Percentiles rank a stretch among this genome's conserved stretches.
These are phyloP conservation scores for Tenrec ecaudatus DNA, from an alignment of 2,113 vertebrate species.

Conservation along the genomic window DNA sequence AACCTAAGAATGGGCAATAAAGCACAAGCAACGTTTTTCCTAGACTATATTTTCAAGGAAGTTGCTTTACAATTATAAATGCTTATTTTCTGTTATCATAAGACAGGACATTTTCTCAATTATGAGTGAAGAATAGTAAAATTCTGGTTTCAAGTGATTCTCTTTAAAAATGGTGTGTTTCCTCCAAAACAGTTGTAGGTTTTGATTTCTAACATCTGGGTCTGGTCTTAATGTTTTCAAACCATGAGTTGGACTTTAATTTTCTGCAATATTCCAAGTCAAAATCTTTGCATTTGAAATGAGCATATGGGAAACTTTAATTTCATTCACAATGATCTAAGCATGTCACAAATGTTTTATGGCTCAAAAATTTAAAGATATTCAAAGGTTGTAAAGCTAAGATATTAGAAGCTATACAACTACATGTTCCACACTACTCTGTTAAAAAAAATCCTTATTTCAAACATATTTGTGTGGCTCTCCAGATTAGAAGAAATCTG, in stretches of 20 bases:
- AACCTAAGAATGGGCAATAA: conserved; percentile 62
- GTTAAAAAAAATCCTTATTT: conserved; percentile 26
- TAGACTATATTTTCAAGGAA: conserved; percentile 38
- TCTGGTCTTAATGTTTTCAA: conserved; percentile 25
- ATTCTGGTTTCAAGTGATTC: conserved; percentile 44
- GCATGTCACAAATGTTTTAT: conserved; percentile 28
- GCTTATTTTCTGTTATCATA: conserved; percentile 31
- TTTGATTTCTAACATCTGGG: not conserved
- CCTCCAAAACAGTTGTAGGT: not conserved
- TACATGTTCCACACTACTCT: not conserved
- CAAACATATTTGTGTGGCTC: not conserved
- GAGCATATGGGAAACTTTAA: not conserved
- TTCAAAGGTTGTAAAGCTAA: not conserved
- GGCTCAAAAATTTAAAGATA: conserved; percentile 33
- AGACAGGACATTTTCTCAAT: conserved; percentile 37
- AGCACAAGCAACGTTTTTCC: conserved; percentile 52
- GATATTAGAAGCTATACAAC: not conserved
- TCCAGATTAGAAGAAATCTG: conserved; percentile 4
- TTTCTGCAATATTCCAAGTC: not conserved
- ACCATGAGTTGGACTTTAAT: not conserved
- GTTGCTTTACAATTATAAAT: not conserved
- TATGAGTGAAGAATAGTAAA: conserved; percentile 52
- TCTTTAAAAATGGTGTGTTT: conserved; percentile 25
- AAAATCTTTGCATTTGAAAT: conserved; percentile 46
- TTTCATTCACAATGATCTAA: conserved; percentile 15